Conservation (phyloP, 2,888 invertebrate species). For the Nowickia ferox region DNA sequence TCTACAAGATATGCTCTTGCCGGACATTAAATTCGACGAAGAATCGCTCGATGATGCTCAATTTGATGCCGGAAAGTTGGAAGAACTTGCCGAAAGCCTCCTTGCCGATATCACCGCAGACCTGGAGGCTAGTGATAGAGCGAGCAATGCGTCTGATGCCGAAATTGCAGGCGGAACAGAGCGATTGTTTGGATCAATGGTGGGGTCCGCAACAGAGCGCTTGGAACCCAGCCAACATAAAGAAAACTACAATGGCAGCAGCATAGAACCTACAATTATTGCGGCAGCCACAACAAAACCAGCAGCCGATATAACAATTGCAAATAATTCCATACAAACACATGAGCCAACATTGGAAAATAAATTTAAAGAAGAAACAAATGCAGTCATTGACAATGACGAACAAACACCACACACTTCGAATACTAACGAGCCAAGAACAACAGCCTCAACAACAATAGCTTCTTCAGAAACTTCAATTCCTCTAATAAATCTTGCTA, state of each 20-base stretch:
- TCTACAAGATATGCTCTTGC: slow-evolving; percentile 91
- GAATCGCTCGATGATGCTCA: slow-evolving; percentile 84
- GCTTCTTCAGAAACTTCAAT: slow-evolving; percentile 19
- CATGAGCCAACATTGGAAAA: slow-evolving; percentile 52
- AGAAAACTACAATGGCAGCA: slow-evolving; percentile 82
- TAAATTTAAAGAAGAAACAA: slow-evolving; percentile 46
- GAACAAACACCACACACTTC: slow-evolving; percentile 2
- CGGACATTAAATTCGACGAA: slow-evolving; percentile 73
- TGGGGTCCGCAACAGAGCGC: slow-evolving; percentile 93
- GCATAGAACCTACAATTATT: slow-evolving; percentile 79
- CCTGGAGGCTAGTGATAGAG: slow-evolving; percentile 86
- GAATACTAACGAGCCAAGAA: slow-evolving; percentile 83
- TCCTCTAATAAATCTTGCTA: slow-evolving; percentile 15
- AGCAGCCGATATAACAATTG: slow-evolving; percentile 30
- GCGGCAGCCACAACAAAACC: not conserved
- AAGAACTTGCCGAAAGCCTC: slow-evolving; percentile 92
- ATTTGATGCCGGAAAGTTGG: slow-evolving; percentile 90
- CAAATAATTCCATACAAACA: slow-evolving; percentile 51
- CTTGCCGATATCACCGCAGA: slow-evolving; percentile 90
- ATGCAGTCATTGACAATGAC: slow-evolving; percentile 62
- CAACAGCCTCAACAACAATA: slow-evolving; percentile 73
- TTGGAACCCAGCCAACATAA: slow-evolving; percentile 89
- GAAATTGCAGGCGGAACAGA: slow-evolving; percentile 83
- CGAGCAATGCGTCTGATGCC: slow-evolving; percentile 87
- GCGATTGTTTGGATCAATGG: slow-evolving; percentile 88